These are phyloP conservation scores for Pholis gunnellus DNA, from an alignment of 2,113 vertebrate species.

Conservation along the genomic window DNA sequence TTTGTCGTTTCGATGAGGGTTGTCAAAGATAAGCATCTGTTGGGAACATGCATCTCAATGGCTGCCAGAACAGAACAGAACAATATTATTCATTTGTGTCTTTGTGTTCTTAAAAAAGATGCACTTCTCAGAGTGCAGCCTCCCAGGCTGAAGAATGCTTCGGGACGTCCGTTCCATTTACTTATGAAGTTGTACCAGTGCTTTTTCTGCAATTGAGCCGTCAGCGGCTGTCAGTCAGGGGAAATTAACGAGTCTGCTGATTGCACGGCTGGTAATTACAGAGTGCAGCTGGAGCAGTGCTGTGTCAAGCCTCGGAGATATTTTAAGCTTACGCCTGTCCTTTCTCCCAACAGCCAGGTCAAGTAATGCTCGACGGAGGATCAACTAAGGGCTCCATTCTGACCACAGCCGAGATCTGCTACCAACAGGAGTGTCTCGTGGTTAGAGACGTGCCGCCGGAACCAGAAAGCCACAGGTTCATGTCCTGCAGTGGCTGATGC, in stretches of 20 bases:
- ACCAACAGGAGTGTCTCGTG: neutral
- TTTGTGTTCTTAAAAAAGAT: slow-evolving; percentile 24
- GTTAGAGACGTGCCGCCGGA: neutral
- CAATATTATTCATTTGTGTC: neutral
- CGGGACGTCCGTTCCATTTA: slow-evolving; percentile 71
- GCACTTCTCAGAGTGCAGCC: slow-evolving; percentile 38
- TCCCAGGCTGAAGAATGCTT: slow-evolving; percentile 32
- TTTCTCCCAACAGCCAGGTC: slow-evolving; percentile 72
- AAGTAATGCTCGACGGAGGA: slow-evolving; percentile 63
- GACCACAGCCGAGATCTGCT: slow-evolving; percentile 38
- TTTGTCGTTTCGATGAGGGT: neutral
- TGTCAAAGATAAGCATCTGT: neutral
- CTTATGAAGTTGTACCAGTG: slow-evolving; percentile 74
- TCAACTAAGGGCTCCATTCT: slow-evolving; percentile 31
- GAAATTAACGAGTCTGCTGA: slow-evolving; percentile 82
- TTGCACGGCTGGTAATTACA: slow-evolving; percentile 84
- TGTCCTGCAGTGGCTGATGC: neutral
- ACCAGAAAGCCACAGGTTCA: slow-evolving; percentile 5
- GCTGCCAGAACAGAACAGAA: slow-evolving; percentile 9
- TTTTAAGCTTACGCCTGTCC: slow-evolving; percentile 78
- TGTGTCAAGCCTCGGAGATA: slow-evolving; percentile 75
- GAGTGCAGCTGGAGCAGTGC: slow-evolving; percentile 77
- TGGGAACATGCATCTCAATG: neutral
- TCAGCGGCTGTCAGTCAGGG: slow-evolving; percentile 80
- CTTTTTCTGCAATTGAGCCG: slow-evolving; percentile 79